These are phyloP conservation scores for Halyomorpha halys DNA, from an alignment of 1,140 invertebrate species.

Conservation along the genomic window DNA sequence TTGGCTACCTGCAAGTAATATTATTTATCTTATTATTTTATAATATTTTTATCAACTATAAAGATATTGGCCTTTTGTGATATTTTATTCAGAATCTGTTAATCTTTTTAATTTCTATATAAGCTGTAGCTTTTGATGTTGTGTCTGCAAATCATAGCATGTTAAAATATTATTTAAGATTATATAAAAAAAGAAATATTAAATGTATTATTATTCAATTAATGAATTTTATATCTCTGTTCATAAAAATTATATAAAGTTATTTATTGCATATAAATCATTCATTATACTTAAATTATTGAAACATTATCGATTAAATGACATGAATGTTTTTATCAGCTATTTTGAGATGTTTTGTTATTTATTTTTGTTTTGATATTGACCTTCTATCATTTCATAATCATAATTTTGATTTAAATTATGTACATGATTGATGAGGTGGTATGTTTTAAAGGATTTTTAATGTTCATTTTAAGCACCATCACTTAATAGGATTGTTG, in stretches of 20 bases:
- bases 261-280: neutral
- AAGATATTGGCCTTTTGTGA: neutral
- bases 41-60: neutral
- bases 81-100: slow-evolving; percentile 10
- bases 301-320: neutral
- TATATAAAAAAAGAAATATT: neutral
- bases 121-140: slow-evolving; percentile 14
- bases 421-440: neutral
- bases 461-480: slow-evolving; percentile 5
- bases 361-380: slow-evolving; percentile 6
- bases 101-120: neutral
- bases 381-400: neutral
- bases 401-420: neutral
- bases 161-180: neutral
- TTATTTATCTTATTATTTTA: neutral
- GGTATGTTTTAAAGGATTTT: slow-evolving; percentile 9
- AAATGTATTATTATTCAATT: neutral
- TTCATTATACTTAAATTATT: slow-evolving; percentile 8
- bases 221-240: neutral
- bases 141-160: slow-evolving; percentile 1
- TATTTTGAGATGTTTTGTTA: neutral
- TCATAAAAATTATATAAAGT: slow-evolving; percentile 1
- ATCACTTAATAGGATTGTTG: slow-evolving; percentile 7
- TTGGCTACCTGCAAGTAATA: neutral
- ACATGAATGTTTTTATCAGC: neutral